A percentile compares a stretch with the other conserved stretches of the same genome.
phyloP scores from a whole-genome alignment of 1,140 invertebrate species.

The Panagrolaimus sp. region DNA sequence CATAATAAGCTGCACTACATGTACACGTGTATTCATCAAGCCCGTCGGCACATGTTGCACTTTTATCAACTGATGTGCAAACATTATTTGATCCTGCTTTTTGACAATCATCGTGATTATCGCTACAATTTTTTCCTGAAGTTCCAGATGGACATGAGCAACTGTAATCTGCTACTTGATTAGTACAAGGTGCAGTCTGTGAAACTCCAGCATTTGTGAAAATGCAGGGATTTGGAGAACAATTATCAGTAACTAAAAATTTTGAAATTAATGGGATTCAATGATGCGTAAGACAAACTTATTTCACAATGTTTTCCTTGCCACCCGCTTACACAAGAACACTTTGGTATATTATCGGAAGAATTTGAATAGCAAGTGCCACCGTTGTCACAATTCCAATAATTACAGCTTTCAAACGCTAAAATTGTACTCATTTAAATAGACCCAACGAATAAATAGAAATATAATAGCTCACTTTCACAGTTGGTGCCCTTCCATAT shows the following conservation, averaged over 20 bases:
- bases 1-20: neutral
- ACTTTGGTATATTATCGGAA: neutral
- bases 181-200: neutral
- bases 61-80: neutral
- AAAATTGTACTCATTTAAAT: neutral
- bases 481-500: neutral
- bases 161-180: neutral
- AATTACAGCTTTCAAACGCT: neutral
- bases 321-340: neutral
- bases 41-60: neutral
- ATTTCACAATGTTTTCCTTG: neutral
- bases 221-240: neutral
- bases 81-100: neutral
- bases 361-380: neutral
- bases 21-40: neutral
- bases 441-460: neutral
- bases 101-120: too few species aligned
- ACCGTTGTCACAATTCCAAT: neutral
- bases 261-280: too few species aligned
- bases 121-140: too few species aligned
- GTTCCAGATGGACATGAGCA: neutral
- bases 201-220: neutral
- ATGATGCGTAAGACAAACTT: too few species aligned
- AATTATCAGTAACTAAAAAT: neutral
- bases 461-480: neutral